Conservation (phyloP, 2,888 invertebrate species). For the Cybosia mesomella region DNA sequence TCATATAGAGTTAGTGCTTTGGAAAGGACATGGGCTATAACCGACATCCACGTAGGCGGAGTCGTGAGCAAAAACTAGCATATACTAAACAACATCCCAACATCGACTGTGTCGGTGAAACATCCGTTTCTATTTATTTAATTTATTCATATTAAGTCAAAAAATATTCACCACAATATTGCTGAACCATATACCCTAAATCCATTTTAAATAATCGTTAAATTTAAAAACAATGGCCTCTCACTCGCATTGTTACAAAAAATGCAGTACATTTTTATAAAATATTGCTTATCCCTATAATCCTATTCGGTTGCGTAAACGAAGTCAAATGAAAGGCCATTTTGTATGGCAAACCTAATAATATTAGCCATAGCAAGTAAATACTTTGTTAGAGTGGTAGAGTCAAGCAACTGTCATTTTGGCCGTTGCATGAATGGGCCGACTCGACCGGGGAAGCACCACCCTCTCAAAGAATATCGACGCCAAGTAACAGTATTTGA, state of each 20-base stretch:
- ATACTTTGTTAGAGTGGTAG: too few relatives aligned
- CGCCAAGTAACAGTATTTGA: too few relatives aligned
- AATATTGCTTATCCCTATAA: slow-evolving; percentile 48
- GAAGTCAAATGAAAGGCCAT: slow-evolving; percentile 34
- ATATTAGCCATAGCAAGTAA: too few relatives aligned
- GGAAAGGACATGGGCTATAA: too few relatives aligned
- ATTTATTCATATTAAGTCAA: background rate
- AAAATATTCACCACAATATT: background rate
- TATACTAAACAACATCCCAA: too few relatives aligned
- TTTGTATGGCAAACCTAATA: background rate
- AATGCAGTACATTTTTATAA: slow-evolving; percentile 29
- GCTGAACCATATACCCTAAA: slow-evolving; percentile 5
- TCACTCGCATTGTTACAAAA: slow-evolving; percentile 33
- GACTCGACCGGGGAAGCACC: too few relatives aligned
- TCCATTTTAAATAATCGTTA: slow-evolving; percentile 7
- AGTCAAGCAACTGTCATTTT: too few relatives aligned
- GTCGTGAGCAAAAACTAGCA: too few relatives aligned
- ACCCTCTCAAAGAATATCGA: too few relatives aligned
- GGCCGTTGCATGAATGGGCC: too few relatives aligned
- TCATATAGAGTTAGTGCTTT: too few relatives aligned
- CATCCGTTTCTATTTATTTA: background rate
- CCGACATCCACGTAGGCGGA: too few relatives aligned
- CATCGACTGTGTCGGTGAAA: background rate
- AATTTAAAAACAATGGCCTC: slow-evolving; percentile 27
- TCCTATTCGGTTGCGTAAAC: slow-evolving; percentile 28